Evolutionary conservation across 2,113 vertebrate species (phyloP).

Genomic region (Dermatemys mawii): DNA sequence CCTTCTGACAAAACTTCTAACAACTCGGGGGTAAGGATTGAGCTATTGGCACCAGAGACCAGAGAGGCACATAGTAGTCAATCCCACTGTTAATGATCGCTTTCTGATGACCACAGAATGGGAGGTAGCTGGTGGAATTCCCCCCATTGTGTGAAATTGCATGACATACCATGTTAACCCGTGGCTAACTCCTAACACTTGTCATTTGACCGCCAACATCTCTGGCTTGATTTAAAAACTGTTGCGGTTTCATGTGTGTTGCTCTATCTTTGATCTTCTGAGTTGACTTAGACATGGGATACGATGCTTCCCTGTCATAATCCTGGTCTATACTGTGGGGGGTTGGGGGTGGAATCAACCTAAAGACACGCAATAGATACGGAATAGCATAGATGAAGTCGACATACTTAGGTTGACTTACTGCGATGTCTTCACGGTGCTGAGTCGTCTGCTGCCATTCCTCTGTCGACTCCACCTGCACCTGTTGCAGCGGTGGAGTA

Average conservation of each 20-base stretch:
- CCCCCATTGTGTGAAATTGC: too few species aligned
- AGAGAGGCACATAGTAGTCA: background rate
- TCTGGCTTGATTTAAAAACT: background rate
- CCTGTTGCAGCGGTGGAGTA: too few species aligned
- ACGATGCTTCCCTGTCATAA: background rate
- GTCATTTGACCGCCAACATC: background rate
- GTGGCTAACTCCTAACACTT: background rate
- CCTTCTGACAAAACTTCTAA: background rate
- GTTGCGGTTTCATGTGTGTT: background rate
- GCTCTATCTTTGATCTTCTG: background rate
- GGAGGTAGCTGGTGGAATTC: background rate
- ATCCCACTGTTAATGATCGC: background rate
- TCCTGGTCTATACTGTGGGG: too few species aligned
- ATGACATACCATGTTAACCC: background rate
- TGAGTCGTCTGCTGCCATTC: too few species aligned
- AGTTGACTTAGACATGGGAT: background rate
- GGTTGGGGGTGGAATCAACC: too few species aligned
- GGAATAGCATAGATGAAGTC: too few species aligned
- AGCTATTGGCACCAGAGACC: background rate
- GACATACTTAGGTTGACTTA: too few species aligned
- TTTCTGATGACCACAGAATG: background rate
- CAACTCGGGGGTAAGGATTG: background rate
- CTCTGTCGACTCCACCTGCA: too few species aligned
- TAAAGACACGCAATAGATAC: too few species aligned
- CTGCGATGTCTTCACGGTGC: too few species aligned